Evolutionary conservation across 2,888 invertebrate genomes (phyloP), one percentile per base, ranked within the genome.

Genomic region (Andrena minutula): DNA sequence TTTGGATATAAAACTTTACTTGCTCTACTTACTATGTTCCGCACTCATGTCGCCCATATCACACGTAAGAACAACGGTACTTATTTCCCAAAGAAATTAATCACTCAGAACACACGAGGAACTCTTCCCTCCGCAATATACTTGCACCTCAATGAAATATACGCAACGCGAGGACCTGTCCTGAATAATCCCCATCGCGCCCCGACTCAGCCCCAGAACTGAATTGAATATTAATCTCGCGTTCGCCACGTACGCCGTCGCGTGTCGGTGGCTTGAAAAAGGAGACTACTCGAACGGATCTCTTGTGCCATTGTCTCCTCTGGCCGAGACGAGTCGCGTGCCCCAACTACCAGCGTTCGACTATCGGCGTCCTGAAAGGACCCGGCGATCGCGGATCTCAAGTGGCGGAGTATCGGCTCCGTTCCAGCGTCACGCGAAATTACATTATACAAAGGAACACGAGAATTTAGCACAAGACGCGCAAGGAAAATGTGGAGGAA

Each of bases 401-500:
- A 51, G 71, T 28, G 30, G 10, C 47, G n/a, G n/a, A 35, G 41
- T 61, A 69, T 56, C 64, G 60, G 47, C 64, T 26, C 53, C 16
- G 53, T 16, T 35, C 26, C 51, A 35, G 35, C n/a, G 30, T 75
- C 51, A 49, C 69, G 41, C 64, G 56, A 70, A 60, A 73, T 73
- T 60, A 51, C 65, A 53, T 70, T 35, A 71, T 32, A 47, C 60
- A 28, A 56, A 64, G 70, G 35, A 26, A 35, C 64, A 58, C 53
- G 66, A 23, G 72, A 75, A 72, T 66, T 70, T 63, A 58, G 26
- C 56, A 26, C 61, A 78, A 78, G 71, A 75, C 53, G 64, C 64
- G 65, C 71, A 66, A 49, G 49, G 69, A 78, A 79, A 77, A 71
- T 51, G 69, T 53, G 70, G 53, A 58, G 26, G 69, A 58, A 70